Conservation (phyloP, 2,888 invertebrate genomes). For the Trichogramma evanescens region DNA sequence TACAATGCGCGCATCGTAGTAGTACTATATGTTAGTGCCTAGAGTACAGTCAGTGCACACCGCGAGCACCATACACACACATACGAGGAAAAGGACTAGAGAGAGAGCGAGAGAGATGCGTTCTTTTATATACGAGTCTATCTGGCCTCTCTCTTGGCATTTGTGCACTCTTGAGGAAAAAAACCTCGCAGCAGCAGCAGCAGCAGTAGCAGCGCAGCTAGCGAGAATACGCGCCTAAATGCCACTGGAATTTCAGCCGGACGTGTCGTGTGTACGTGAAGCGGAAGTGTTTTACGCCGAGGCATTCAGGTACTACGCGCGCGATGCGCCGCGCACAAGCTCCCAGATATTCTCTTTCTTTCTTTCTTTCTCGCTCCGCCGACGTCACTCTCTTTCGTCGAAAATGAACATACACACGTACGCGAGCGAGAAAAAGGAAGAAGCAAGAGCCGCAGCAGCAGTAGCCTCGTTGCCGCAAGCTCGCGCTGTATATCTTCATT, state of each 20-base stretch:
- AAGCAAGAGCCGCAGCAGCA: too few relatives aligned
- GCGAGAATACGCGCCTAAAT: conserved; percentile 11
- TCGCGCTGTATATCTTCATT: too few relatives aligned
- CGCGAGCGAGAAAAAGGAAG: too few relatives aligned
- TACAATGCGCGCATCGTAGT: too few relatives aligned
- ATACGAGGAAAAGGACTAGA: not conserved
- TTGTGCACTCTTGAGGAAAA: not conserved
- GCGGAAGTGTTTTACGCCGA: conserved; percentile 17
- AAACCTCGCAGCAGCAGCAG: too few relatives aligned
- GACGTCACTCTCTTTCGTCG: not conserved
- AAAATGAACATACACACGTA: too few relatives aligned
- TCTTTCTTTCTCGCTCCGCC: not conserved
- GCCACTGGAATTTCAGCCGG: conserved; percentile 15
- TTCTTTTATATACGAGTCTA: conserved; percentile 6
- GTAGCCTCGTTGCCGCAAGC: too few relatives aligned
- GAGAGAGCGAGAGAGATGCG: conserved; percentile 2
- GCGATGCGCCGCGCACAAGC: too few relatives aligned
- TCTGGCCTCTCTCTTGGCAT: not conserved
- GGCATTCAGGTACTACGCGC: conserved; percentile 5
- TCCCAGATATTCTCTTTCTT: not conserved
- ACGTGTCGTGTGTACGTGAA: conserved; percentile 14
- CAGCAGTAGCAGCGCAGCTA: not conserved
- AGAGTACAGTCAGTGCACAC: too few relatives aligned
- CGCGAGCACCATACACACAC: too few relatives aligned
- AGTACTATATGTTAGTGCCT: too few relatives aligned